These are phyloP conservation scores for Oxytorus armatus DNA, from an alignment of 2,888 invertebrate genomes.

Conservation along the genomic window DNA sequence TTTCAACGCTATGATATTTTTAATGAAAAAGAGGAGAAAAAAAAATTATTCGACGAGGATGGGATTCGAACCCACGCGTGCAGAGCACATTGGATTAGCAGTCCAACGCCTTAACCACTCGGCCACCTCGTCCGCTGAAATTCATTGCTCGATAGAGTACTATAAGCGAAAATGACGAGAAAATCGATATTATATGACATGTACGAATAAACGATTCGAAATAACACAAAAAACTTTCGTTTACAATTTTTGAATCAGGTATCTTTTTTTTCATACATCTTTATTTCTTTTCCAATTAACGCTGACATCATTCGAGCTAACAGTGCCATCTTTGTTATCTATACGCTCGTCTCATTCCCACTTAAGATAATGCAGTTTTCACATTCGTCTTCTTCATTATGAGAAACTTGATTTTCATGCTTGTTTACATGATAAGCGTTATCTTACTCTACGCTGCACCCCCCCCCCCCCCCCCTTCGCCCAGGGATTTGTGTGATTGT, in stretches of 20 bases:
- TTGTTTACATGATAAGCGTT: too few relatives aligned
- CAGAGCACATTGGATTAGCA: constrained; percentile 85
- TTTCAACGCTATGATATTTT: too few relatives aligned
- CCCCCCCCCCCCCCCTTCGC: too few relatives aligned
- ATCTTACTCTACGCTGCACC: too few relatives aligned
- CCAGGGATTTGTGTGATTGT: too few relatives aligned
- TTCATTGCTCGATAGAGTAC: background rate
- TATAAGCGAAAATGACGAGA: background rate
- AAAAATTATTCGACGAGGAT: constrained; percentile 80
- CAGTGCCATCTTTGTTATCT: constrained; percentile 4
- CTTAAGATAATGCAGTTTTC: too few relatives aligned
- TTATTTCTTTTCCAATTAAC: background rate
- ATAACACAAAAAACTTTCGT: background rate
- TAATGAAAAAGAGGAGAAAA: background rate
- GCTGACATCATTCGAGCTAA: too few relatives aligned
- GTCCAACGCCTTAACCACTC: constrained; percentile 85
- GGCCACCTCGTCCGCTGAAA: constrained; percentile 68
- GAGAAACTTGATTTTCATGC: too few relatives aligned
- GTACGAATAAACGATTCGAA: background rate
- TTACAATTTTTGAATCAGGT: background rate
- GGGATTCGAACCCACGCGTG: constrained; percentile 85
- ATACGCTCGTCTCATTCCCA: too few relatives aligned
- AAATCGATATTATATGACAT: constrained; percentile 2
- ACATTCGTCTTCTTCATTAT: too few relatives aligned
- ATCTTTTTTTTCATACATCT: background rate